Base-by-base conservation (phyloP, 2,797 vertebrate species). In the Lagocephalus sceleratus region DNA sequence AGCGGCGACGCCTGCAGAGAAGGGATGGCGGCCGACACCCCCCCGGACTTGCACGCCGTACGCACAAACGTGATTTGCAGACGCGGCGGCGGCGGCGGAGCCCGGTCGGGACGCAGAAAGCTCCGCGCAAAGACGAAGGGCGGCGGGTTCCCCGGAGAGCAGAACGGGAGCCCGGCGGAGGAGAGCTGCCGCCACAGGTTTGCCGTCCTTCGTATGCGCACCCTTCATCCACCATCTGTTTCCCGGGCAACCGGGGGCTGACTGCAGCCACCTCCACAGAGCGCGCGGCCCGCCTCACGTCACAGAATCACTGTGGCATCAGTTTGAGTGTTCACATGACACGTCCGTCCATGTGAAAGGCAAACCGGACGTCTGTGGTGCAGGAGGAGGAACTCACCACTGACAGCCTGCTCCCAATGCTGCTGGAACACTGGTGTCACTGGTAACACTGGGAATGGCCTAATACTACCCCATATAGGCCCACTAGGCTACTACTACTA, bases 171-270 rank as follows among this genome's bases (percentile, higher is more conserved):
- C 55, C 54, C 68, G 46, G 66, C 74, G 56, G 79, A 79, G 78
- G 57, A 40, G 60, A 0, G 67, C 87, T 88, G 87, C 84, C 75
- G 70, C 80, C 66, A 82, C 85, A 82, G 82, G 85, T 87, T 83
- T 79, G 76, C 26, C 63, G 60, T 77, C 79, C 57, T 82, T 86
- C 85, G 84, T 88, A 73, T 79, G 81, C 68, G 66, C 68, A 56
- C 66, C 75, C 79, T 66, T 75, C 79, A 81, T 83, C 76, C 80
- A 75, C 86, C 86, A 87, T 88, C 87, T 87, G 85, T 90, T 85
- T 79, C 84, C 85, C 19, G 64, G 83, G 82, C 75, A 88, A 87
- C 82, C 48, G 55, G 71, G 55, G 53, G 60, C 55, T 57, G 87
- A 71, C 78, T 78, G 68, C 69, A 70, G 82, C 71, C 74, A 51